Evolutionary conservation across 2,888 invertebrate genomes (phyloP), one percentile per base, ranked within the genome.

Genomic region (Chymomyza caudatula): DNA sequence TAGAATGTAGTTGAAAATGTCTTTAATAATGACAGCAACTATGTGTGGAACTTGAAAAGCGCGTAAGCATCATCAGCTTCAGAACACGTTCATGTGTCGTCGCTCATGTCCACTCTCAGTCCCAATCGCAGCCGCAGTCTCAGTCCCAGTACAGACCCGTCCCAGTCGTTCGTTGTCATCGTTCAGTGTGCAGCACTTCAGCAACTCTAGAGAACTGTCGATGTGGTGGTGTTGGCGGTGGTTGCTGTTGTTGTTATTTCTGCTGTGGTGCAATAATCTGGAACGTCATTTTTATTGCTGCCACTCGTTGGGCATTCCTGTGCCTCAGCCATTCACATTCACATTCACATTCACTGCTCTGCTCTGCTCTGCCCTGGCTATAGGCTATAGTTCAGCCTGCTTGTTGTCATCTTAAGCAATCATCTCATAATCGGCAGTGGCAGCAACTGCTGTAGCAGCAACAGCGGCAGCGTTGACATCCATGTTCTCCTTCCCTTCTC

Each of bases 1-100:
- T 83, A 83, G 85, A 83, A 83, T 83, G 82, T 83, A 83, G 83
- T 85, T 83, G 86, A 83, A 85, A 83, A 85, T 84, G 86, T 84
- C 86, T 83, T 83, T 83, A 86, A 83, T 83, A 83, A 83, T 83
- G 86, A 83, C 83, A 83, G 83, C 81, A 86, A 71, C 85, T 83
- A 83, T 83, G 83, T 76, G 86, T 77, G 83, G 83, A 83, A 83
- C 86, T 83, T 86, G 81, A 83, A 83, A 78, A 86, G 83, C 83
- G 83, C 83, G 86, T 83, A 86, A 83, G 83, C 83, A 84, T 81
- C 86, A 71, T 73, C 85, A 69, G 83, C 75, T 63, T 65, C 76
- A 65, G 69, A 82, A 77, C 80, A 81, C 80, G 83, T 82, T 82
- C 74, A 74, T 72, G 68, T 77, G 71, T 74, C 75, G 75, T 72